phyloP scores from a whole-genome alignment of 1,140 invertebrate species.

The Plectus sambesii region DNA sequence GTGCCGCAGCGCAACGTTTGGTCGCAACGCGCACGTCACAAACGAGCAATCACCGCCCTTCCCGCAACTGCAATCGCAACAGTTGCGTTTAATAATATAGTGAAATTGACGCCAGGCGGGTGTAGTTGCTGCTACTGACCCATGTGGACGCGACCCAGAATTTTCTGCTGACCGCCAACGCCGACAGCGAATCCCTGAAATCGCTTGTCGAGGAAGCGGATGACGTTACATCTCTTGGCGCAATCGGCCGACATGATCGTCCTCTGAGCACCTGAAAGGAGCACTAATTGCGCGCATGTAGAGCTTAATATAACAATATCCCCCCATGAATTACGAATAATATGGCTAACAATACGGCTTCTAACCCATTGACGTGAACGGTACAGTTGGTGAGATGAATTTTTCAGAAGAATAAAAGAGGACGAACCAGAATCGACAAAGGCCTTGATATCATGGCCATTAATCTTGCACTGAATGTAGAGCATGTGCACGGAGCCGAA shows the following conservation, averaged over 20 bases:
- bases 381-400: no score
- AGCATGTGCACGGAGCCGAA: constrained; percentile 95
- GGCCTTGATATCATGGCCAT: constrained; percentile 86
- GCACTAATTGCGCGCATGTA: constrained; percentile 31
- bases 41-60: no score
- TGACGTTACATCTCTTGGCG: constrained; percentile 77
- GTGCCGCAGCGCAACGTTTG: no score
- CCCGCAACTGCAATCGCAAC: no score
- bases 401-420: no score
- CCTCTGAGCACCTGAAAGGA: constrained; percentile 48
- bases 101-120: no score
- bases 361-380: no score
- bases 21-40: no score
- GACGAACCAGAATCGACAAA: constrained; percentile 95
- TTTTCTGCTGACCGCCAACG: constrained; percentile 80
- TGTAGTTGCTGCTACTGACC: constrained; percentile 54
- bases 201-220: constrained; percentile 79
- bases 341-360: no score
- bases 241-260: constrained; percentile 52
- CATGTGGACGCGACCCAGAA: constrained; percentile 89
- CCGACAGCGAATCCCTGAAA: constrained; percentile 87
- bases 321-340: no score
- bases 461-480: constrained; percentile 88
- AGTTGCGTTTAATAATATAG: no score
- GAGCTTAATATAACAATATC: no score